Evolutionary conservation across 2,113 vertebrate species (phyloP), one percentile per base, ranked within the genome.

Genomic region (Azemiops feae): DNA sequence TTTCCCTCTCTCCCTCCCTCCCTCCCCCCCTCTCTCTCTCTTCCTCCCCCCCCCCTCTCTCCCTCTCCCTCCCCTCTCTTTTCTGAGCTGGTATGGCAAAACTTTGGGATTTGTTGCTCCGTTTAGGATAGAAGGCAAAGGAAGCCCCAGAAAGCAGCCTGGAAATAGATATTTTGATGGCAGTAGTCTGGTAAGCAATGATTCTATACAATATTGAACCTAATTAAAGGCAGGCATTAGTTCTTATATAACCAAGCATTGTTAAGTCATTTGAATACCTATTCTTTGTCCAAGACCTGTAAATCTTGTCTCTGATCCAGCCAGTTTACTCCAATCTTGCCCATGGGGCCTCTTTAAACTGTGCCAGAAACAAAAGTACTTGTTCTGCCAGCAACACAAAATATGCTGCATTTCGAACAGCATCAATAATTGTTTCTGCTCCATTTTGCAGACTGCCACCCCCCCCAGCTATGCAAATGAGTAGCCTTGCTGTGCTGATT

Each of bases 241-340:
- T 64, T 93, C 50, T 57, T 60, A 12, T 81, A 89, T 64, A 52
- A 86, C 55, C 47, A 93, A 93, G 81, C 14, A 87, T 64, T 93
- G 47, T 87, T 87, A 55, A 87, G 81, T 87, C 25, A 87, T 55
- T 50, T 89, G 74, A 57, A 55, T 89, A 85, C 54, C 92, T 20
- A 45, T 54, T 81, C 7, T 27, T 85, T 43, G 25, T 39, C 54
- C 43, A 52, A 57, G 53, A 23, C 30, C 23, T 87, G 50, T 87
- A 89, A 87, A 53, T 90, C 55, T 86, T 90, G 89, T 47, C 27
- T 53, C 89, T 45, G 45, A 93, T 86, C 53, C 47, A 87, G 92
- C 89, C 89, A 90, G 55, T 47, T 93, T 90, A 69, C 92, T 81
- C 52, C 64, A 85, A 22, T 87, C 89, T 87, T 87, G 92, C 92